Conservation (phyloP, 2,797 vertebrate species). For the Apodemus agrarius region DNA sequence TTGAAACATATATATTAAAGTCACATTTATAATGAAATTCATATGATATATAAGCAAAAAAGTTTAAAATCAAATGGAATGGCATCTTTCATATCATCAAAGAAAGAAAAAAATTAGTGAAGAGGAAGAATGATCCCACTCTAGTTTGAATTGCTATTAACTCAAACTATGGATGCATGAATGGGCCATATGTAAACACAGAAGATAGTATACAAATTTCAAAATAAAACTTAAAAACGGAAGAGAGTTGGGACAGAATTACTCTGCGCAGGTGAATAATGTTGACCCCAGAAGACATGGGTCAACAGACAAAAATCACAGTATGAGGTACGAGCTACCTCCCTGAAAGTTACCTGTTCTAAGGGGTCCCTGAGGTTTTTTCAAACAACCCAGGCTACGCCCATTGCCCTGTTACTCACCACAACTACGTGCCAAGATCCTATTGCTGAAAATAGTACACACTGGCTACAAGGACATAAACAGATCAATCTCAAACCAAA, state of each 20-base stretch:
- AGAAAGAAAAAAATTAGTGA: constrained; percentile 10
- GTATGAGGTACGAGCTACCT: not conserved
- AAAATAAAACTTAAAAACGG: not conserved
- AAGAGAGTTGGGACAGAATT: not conserved
- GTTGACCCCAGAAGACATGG: not conserved
- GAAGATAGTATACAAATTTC: not conserved
- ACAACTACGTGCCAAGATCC: not conserved
- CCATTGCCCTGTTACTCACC: not conserved
- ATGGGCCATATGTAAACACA: not conserved
- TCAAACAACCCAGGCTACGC: not conserved
- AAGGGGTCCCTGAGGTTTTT: not conserved
- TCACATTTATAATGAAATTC: not conserved
- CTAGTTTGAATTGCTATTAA: not conserved
- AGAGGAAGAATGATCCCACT: not conserved
- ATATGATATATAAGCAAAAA: not conserved
- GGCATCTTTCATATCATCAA: constrained; percentile 16
- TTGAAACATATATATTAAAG: constrained; percentile 32
- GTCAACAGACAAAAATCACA: not conserved
- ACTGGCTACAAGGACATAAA: not conserved
- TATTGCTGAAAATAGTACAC: not conserved
- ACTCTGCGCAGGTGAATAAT: not conserved
- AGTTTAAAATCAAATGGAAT: not conserved
- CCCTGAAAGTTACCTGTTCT: not conserved
- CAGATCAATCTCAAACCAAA: not conserved
- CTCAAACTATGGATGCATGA: not conserved